Percentiles rank a stretch among this genome's conserved stretches.
These are phyloP conservation scores for Trachops cirrhosus DNA, from an alignment of 2,797 vertebrate species.

Conservation along the genomic window DNA sequence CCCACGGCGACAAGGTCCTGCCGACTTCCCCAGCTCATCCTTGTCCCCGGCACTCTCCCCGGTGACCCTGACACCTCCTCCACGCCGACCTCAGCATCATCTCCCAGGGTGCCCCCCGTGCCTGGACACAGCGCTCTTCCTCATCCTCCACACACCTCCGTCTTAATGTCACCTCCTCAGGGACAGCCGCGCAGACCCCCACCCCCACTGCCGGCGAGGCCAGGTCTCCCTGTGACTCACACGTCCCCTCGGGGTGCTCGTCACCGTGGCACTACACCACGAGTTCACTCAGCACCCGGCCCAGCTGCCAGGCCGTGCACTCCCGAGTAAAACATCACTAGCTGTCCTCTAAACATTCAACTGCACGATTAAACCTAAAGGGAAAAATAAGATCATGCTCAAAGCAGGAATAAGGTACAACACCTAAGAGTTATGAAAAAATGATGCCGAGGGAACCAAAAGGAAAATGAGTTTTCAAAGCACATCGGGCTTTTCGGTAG, in stretches of 20 bases:
- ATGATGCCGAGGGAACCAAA: not conserved
- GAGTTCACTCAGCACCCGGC: not conserved
- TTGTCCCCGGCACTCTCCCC: not conserved
- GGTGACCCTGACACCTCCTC: no score
- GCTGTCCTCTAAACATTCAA: not conserved
- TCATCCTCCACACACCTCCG: not conserved
- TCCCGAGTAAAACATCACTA: no score
- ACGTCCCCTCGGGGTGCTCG: not conserved
- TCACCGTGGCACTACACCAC: not conserved
- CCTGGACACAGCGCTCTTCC: accelerated
- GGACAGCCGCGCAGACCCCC: not conserved
- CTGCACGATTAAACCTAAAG: not conserved
- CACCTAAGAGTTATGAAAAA: not conserved
- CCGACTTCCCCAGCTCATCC: not conserved
- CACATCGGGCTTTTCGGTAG: not conserved
- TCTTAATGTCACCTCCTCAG: not conserved
- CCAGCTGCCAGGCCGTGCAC: accelerated
- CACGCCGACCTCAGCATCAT: no score
- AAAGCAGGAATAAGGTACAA: not conserved
- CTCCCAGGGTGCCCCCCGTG: not conserved
- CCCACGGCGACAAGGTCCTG: not conserved
- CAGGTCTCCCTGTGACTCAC: not conserved
- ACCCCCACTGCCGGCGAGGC: accelerated
- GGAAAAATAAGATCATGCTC: not conserved
- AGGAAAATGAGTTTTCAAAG: not conserved